These are phyloP conservation scores for Pomatorhinus ruficollis DNA, from an alignment of 2,113 vertebrate genomes.

Conservation along the genomic window DNA sequence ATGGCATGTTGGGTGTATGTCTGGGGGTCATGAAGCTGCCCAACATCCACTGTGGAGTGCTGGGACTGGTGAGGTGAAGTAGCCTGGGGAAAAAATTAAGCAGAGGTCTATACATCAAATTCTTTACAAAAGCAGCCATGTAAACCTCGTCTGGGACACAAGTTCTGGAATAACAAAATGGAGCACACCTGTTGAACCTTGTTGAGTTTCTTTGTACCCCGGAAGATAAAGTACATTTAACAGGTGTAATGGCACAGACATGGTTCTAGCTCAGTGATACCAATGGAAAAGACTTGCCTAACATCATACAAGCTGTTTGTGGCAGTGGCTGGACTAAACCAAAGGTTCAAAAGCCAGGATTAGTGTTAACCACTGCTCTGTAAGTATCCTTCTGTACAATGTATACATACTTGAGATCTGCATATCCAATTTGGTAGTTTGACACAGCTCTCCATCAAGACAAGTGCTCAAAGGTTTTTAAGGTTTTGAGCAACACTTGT, in stretches of 20 bases:
- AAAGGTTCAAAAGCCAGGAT: background rate
- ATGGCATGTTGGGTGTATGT: slow-evolving; percentile 94
- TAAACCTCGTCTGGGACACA: background rate
- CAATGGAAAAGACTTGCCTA: background rate
- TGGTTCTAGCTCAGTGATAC: background rate
- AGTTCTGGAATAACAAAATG: background rate
- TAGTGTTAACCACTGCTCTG: background rate
- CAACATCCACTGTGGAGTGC: slow-evolving; percentile 92
- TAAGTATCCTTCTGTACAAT: background rate
- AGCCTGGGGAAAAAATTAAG: slow-evolving; percentile 71
- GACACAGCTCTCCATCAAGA: background rate
- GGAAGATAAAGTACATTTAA: background rate
- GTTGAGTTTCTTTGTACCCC: background rate
- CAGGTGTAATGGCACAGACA: background rate
- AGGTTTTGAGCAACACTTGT: background rate
- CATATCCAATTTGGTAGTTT: background rate
- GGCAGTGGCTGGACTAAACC: background rate
- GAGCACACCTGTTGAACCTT: background rate
- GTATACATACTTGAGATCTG: background rate
- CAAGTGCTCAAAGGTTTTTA: background rate
- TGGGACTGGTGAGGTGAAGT: slow-evolving; percentile 91
- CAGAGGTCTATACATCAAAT: background rate
- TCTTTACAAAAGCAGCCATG: background rate
- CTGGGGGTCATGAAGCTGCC: slow-evolving; percentile 93
- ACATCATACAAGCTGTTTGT: background rate